Evolutionary conservation across 2,113 vertebrate genomes (phyloP).

Genomic region (Gymnogyps californianus): DNA sequence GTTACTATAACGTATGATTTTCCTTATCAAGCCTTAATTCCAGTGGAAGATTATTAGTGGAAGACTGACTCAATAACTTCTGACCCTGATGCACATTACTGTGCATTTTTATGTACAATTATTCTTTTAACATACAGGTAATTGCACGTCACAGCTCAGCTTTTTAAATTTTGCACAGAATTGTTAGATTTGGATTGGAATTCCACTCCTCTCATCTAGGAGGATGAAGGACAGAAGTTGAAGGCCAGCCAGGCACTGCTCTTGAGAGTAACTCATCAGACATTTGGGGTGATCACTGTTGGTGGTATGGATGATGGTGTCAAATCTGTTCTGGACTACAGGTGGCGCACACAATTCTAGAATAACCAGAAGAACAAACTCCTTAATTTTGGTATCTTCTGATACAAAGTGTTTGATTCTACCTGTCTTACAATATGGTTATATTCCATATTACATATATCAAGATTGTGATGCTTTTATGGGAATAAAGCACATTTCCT

Average conservation of each 20-base stretch:
- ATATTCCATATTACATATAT: not conserved
- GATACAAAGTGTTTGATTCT: not conserved
- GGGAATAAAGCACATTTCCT: not conserved
- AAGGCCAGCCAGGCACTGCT: not conserved
- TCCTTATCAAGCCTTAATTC: not conserved
- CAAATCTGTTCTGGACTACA: not conserved
- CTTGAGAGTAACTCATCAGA: not conserved
- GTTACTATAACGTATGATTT: rapidly evolving
- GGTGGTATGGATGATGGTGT: not conserved
- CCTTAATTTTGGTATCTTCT: not conserved
- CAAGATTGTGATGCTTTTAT: not conserved
- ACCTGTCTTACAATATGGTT: not conserved
- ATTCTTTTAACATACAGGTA: not conserved
- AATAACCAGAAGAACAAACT: not conserved
- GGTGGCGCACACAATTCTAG: not conserved
- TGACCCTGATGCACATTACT: not conserved
- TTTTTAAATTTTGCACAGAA: not conserved
- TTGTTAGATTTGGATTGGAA: not conserved
- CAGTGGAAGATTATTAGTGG: not conserved
- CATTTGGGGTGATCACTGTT: not conserved
- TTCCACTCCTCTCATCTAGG: not conserved
- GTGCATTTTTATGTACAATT: not conserved
- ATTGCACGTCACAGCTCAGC: not conserved
- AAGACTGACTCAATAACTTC: not conserved
- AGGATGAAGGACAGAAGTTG: not conserved